These are phyloP conservation scores for Galerucella pusilla DNA, from an alignment of 2,888 invertebrate genomes.

Conservation along the genomic window DNA sequence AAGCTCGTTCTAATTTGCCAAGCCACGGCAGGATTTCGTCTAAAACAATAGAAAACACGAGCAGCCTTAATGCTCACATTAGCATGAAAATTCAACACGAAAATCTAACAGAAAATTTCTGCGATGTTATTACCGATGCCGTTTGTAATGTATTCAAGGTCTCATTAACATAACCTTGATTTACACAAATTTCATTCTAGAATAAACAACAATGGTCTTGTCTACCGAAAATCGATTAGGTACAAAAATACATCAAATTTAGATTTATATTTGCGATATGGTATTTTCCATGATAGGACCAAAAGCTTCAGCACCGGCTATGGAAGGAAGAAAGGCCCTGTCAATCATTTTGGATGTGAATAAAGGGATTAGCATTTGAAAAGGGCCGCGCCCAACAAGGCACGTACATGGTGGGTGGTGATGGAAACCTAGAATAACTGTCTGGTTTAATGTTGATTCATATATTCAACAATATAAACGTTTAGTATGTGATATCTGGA, in stretches of 20 bases:
- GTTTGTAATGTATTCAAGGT: constrained; percentile 5
- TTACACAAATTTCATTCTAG: too few relatives aligned
- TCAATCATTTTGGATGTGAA: constrained; percentile 60
- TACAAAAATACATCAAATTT: background rate
- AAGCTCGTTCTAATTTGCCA: constrained; percentile 26
- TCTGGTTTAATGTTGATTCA: background rate
- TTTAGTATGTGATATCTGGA: background rate
- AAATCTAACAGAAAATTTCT: constrained; percentile 7
- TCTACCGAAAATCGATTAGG: background rate
- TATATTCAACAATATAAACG: background rate
- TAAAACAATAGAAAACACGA: constrained; percentile 34
- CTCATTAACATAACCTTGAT: background rate
- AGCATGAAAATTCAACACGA: constrained; percentile 26
- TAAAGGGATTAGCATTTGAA: constrained; percentile 62
- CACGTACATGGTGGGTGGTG: constrained; percentile 32
- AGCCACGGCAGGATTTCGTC: constrained; percentile 20
- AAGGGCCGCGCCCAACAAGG: constrained; percentile 51
- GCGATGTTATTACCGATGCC: constrained; percentile 1
- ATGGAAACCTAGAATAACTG: background rate
- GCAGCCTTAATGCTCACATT: constrained; percentile 27
- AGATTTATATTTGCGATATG: constrained; percentile 2
- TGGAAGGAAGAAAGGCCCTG: constrained; percentile 56
- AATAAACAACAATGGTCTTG: background rate
- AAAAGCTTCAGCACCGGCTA: background rate
- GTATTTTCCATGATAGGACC: constrained; percentile 4